Conservation (phyloP, 2,113 vertebrate species). For the Hipposideros armiger region DNA sequence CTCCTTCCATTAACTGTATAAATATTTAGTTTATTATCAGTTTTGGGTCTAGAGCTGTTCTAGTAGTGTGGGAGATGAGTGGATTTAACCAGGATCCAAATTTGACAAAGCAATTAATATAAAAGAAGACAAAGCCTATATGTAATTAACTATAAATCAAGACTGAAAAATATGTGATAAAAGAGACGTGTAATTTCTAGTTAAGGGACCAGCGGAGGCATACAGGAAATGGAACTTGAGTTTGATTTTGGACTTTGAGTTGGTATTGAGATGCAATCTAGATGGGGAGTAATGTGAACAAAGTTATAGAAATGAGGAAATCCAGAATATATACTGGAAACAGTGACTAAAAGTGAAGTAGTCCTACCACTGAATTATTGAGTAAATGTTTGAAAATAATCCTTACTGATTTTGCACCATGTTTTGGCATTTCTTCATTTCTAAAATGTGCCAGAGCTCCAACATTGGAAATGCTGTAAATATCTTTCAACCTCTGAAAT, state of each 20-base stretch:
- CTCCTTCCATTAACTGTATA: background rate
- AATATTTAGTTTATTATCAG: background rate
- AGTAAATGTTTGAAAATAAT: slow-evolving; percentile 1
- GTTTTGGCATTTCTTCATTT: slow-evolving; percentile 54
- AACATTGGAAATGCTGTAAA: background rate
- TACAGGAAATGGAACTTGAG: background rate
- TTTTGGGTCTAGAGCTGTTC: background rate
- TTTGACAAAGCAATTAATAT: background rate
- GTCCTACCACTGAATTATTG: background rate
- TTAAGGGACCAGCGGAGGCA: background rate
- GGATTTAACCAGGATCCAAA: background rate
- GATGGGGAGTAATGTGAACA: background rate
- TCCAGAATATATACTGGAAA: background rate
- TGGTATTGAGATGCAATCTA: background rate
- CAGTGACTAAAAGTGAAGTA: background rate
- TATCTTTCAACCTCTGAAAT: background rate
- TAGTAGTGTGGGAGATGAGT: background rate
- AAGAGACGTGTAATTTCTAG: background rate
- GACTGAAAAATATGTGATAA: background rate
- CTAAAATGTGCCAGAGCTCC: background rate
- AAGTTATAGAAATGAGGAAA: background rate
- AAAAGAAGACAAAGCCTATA: background rate
- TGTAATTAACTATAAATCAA: background rate
- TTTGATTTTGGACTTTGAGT: background rate
- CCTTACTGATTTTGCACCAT: background rate